Conservation (phyloP, 2,113 vertebrate genomes). For the Xenopus borealis region DNA sequence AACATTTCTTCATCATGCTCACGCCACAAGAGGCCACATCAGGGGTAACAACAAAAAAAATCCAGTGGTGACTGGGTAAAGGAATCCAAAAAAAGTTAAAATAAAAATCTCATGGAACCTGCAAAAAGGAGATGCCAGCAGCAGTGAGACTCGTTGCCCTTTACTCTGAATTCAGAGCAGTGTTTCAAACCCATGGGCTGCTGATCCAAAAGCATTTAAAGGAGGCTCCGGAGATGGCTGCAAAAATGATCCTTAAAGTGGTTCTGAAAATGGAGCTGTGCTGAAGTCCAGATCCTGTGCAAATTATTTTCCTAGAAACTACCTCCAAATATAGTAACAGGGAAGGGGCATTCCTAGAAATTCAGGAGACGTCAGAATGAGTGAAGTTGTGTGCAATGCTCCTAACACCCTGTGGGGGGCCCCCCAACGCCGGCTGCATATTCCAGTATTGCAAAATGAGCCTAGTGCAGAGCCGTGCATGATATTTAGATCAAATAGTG, state of each 20-base stretch:
- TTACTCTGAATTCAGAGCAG: constrained; percentile 48
- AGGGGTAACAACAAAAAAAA: constrained; percentile 45
- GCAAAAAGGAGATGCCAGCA: neutral
- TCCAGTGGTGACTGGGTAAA: constrained; percentile 9
- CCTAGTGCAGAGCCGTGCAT: constrained; percentile 50
- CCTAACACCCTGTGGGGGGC: constrained; percentile 57
- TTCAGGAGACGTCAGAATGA: constrained; percentile 63
- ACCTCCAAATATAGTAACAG: constrained; percentile 73
- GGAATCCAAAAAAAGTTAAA: constrained; percentile 30
- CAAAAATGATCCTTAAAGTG: constrained; percentile 38
- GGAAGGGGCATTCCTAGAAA: constrained; percentile 76
- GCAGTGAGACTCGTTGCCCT: constrained; percentile 15
- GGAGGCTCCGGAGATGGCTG: constrained; percentile 6
- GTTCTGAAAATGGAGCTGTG: constrained; percentile 47
- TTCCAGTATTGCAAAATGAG: constrained; percentile 1
- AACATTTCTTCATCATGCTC: constrained; percentile 64
- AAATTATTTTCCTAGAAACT: constrained; percentile 72
- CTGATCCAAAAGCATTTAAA: constrained; percentile 17
- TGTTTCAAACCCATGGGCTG: constrained; percentile 49
- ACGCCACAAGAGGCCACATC: constrained; percentile 64
- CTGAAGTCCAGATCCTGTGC: constrained; percentile 46
- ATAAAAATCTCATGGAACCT: constrained; percentile 3
- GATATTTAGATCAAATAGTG: constrained; percentile 57
- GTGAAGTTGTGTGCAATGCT: constrained; percentile 54
- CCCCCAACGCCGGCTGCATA: constrained; percentile 19